These are phyloP conservation scores for Gandaritis pyraliata DNA, from an alignment of 2,888 invertebrate genomes.

Conservation along the genomic window DNA sequence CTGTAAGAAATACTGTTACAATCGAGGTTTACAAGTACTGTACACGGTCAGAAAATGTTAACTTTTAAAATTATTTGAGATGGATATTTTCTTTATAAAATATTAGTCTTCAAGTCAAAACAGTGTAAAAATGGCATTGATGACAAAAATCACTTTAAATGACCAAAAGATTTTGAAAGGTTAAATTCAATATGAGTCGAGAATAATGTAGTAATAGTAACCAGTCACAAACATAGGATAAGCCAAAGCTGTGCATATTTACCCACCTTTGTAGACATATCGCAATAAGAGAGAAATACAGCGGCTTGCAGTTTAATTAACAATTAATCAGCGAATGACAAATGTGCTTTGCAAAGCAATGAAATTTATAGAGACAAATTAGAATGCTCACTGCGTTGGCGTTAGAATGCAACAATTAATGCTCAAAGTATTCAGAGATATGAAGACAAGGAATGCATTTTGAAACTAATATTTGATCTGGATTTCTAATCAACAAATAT, in stretches of 20 bases:
- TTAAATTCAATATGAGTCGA: no score
- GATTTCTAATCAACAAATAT: conserved; percentile 8
- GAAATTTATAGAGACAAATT: conserved; percentile 30
- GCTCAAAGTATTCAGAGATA: conserved; percentile 13
- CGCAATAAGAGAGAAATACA: conserved; percentile 33
- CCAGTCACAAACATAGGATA: background rate
- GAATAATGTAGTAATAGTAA: no score
- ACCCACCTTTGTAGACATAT: conserved; percentile 57
- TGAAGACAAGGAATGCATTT: conserved; percentile 17
- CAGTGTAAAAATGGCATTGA: no score
- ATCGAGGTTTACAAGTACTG: no score
- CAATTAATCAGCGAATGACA: conserved; percentile 38
- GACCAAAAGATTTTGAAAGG: no score
- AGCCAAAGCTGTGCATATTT: conserved; percentile 58
- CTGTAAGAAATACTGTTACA: no score
- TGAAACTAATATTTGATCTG: conserved; percentile 13
- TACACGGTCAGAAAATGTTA: no score
- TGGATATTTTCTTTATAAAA: no score
- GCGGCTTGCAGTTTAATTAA: conserved; percentile 35
- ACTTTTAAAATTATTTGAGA: no score
- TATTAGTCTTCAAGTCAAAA: no score
- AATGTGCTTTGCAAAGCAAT: conserved; percentile 26
- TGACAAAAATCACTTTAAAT: no score
- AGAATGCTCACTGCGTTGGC: conserved; percentile 27
- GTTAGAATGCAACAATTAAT: conserved; percentile 27